Percentiles rank a stretch among this genome's conserved stretches.
Evolutionary conservation across 2,888 invertebrate genomes (phyloP).

Genomic region (Arge pagana): DNA sequence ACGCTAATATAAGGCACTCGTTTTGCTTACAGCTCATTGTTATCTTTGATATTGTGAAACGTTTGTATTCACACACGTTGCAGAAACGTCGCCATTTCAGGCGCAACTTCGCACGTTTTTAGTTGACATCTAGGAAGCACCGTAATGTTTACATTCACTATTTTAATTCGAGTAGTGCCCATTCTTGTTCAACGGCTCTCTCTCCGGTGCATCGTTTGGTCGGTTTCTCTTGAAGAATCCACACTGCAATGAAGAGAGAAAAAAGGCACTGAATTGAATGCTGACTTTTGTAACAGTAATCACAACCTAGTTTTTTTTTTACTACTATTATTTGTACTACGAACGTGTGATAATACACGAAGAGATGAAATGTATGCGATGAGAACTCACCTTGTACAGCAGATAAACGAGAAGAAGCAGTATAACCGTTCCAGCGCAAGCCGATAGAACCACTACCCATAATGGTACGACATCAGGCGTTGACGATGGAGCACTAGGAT

Average conservation of each 20-base stretch:
- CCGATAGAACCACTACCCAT: conserved; percentile 86
- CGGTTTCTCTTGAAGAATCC: conserved; percentile 93
- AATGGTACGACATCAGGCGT: conserved; percentile 74
- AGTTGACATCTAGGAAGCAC: too few species aligned
- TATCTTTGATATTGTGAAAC: conserved; percentile 1
- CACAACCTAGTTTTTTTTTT: neutral
- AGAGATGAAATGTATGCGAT: too few species aligned
- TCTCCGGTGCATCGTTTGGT: conserved; percentile 78
- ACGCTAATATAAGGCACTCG: neutral
- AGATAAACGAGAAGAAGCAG: conserved; percentile 77
- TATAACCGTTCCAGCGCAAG: conserved; percentile 79
- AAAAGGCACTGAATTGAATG: neutral
- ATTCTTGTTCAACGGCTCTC: conserved; percentile 81
- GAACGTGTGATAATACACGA: too few species aligned
- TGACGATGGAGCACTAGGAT: conserved; percentile 67
- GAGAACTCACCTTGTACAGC: conserved; percentile 76
- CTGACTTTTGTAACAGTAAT: neutral
- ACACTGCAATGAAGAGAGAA: conserved; percentile 65
- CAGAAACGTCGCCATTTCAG: too few species aligned
- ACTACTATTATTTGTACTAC: too few species aligned
- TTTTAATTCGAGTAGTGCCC: conserved; percentile 59
- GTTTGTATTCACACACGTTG: neutral
- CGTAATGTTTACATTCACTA: neutral
- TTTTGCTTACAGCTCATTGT: neutral
- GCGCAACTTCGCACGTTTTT: too few species aligned